A percentile compares a stretch with the other conserved stretches of the same genome.
Conservation (phyloP, 1,140 invertebrate genomes). For the Zaprionus kolodkinae region DNA sequence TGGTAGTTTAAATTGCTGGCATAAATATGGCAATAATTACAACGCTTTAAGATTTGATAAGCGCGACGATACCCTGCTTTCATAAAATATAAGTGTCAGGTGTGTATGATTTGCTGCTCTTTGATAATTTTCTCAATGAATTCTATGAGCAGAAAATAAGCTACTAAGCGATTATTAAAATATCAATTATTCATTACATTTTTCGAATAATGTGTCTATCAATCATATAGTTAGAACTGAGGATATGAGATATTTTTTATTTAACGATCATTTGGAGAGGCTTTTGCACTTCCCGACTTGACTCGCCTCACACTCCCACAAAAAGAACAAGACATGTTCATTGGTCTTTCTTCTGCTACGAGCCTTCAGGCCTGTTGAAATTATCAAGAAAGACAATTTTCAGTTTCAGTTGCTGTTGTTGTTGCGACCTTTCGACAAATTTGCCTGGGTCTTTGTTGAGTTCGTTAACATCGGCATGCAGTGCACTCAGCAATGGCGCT, state of each 20-base stretch:
- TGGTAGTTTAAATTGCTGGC: conserved; percentile 45
- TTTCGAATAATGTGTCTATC: not conserved
- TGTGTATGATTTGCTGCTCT: not conserved
- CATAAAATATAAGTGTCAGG: not conserved
- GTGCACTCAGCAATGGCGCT: conserved; percentile 24
- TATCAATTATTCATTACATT: not conserved
- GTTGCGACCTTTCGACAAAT: not conserved
- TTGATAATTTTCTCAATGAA: not conserved
- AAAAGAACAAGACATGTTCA: not conserved
- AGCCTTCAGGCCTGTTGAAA: not conserved
- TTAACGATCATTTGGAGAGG: not conserved
- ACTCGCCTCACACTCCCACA: too few relatives aligned
- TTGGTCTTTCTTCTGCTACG: conserved; percentile 6
- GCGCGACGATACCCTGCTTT: conserved; percentile 17
- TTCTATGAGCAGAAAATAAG: not conserved
- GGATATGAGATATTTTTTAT: not conserved
- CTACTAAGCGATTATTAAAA: not conserved
- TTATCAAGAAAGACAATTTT: conserved; percentile 9
- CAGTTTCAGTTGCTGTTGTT: conserved; percentile 18
- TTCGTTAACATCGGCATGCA: conserved; percentile 65
- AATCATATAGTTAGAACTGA: not conserved
- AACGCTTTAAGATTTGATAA: conserved; percentile 60
- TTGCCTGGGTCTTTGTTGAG: conserved; percentile 34
- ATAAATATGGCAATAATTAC: conserved; percentile 62
- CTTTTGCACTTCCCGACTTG: not conserved